A percentile compares a stretch with the other conserved stretches of the same genome.
phyloP scores from a whole-genome alignment of 2,888 invertebrate species.

The Eledone cirrhosa region DNA sequence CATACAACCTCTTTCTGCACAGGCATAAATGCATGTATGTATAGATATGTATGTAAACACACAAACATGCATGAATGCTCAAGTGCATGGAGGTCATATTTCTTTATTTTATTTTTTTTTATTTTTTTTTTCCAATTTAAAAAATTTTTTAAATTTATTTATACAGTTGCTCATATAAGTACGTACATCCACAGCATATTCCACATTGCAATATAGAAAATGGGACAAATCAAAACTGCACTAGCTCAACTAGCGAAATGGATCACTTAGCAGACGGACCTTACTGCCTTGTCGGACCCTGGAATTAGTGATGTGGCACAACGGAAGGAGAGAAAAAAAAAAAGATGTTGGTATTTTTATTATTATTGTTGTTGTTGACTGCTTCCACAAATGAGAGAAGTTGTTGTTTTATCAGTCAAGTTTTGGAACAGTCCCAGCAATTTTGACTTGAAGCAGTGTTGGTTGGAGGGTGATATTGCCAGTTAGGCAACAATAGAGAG shows the following conservation, averaged over 20 bases:
- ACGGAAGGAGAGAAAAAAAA: conserved; percentile 11
- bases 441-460: conserved; percentile 15
- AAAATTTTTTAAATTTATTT: too few species aligned
- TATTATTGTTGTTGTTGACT: too few species aligned
- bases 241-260: conserved; percentile 26
- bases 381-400: conserved; percentile 3
- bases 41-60: background rate
- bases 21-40: background rate
- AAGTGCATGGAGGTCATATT: background rate
- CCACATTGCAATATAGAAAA: conserved; percentile 25
- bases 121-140: too few species aligned
- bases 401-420: conserved; percentile 17
- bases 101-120: too few species aligned
- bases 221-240: conserved; percentile 25
- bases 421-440: conserved; percentile 22
- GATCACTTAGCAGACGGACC: conserved; percentile 21
- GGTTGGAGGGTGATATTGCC: conserved; percentile 20
- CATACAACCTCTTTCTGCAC: background rate
- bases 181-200: conserved; percentile 23
- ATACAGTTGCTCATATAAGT: conserved; percentile 24
- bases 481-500: conserved; percentile 19
- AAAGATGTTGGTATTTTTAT: too few species aligned
- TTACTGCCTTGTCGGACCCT: conserved; percentile 24
- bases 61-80: background rate
- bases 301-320: conserved; percentile 23